These are phyloP conservation scores for Copidosoma aretas DNA, from an alignment of 2,888 invertebrate species.

Conservation along the genomic window DNA sequence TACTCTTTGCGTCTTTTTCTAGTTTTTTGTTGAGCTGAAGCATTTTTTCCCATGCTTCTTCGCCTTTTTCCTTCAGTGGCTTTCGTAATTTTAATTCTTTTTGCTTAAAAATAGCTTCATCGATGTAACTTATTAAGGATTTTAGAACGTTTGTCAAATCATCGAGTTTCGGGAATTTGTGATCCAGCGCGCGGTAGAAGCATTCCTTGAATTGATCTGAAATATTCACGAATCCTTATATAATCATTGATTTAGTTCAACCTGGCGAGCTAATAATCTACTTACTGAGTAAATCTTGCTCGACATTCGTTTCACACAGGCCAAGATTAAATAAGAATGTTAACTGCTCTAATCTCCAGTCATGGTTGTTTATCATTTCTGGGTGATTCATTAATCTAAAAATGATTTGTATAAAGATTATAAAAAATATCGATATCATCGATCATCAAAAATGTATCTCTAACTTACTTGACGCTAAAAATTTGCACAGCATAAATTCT, in stretches of 20 bases:
- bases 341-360: conserved; percentile 73
- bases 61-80: conserved; percentile 67
- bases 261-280: conserved; percentile 31
- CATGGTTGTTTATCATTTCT: conserved; percentile 65
- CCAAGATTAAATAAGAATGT: conserved; percentile 71
- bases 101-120: conserved; percentile 56
- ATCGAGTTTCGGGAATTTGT: conserved; percentile 72
- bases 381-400: conserved; percentile 66
- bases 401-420: conserved; percentile 2
- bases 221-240: conserved; percentile 26
- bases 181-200: conserved; percentile 75
- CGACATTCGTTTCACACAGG: conserved; percentile 70
- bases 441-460: conserved; percentile 15
- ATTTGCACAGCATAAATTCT: conserved; percentile 71
- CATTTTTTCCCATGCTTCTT: conserved; percentile 71
- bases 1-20: conserved; percentile 61
- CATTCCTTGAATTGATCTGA: conserved; percentile 71
- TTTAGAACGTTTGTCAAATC: conserved; percentile 69
- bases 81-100: conserved; percentile 64
- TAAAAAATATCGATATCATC: conserved; percentile 7
- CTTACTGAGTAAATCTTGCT: conserved; percentile 70
- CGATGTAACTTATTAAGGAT: conserved; percentile 67
- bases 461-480: conserved; percentile 57
- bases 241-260: conserved; percentile 24
- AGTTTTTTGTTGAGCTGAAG: conserved; percentile 66